These are phyloP conservation scores for Arizona elegans DNA, from an alignment of 2,113 vertebrate species.

Conservation along the genomic window DNA sequence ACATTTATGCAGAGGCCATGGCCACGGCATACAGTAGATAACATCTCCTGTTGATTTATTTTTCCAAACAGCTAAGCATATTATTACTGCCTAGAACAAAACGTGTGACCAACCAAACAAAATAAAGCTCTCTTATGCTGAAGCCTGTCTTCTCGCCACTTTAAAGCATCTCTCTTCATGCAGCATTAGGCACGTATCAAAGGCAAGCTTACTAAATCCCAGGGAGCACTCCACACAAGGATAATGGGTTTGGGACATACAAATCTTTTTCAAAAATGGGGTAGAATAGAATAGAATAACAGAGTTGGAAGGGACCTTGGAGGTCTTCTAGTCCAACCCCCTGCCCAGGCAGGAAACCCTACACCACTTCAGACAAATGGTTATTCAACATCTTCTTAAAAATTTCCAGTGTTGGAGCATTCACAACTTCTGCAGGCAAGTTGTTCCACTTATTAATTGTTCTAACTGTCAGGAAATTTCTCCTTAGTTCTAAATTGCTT, in stretches of 20 bases:
- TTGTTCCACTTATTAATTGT: too few species aligned
- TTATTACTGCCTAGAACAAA: not conserved
- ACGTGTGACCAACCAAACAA: constrained; percentile 3
- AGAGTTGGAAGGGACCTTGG: too few species aligned
- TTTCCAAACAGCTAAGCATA: constrained; percentile 14
- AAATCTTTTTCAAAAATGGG: not conserved
- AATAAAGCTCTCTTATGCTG: not conserved
- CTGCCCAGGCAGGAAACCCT: too few species aligned
- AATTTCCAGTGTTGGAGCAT: too few species aligned
- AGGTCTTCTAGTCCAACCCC: too few species aligned
- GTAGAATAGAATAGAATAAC: not conserved
- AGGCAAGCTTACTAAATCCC: not conserved
- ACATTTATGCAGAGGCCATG: constrained; percentile 18
- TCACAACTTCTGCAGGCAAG: too few species aligned
- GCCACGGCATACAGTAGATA: constrained; percentile 4
- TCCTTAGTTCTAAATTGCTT: too few species aligned
- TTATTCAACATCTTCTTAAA: too few species aligned
- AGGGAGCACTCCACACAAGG: not conserved
- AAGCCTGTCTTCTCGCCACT: not conserved
- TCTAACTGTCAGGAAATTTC: too few species aligned
- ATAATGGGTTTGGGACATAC: not conserved
- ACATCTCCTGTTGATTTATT: constrained; percentile 17
- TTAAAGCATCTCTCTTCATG: not conserved
- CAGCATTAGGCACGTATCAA: not conserved
- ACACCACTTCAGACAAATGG: too few species aligned